Evolutionary conservation across 2,113 vertebrate species (phyloP), one percentile per base, ranked within the genome.

Genomic region (Neopipo cinnamomea): DNA sequence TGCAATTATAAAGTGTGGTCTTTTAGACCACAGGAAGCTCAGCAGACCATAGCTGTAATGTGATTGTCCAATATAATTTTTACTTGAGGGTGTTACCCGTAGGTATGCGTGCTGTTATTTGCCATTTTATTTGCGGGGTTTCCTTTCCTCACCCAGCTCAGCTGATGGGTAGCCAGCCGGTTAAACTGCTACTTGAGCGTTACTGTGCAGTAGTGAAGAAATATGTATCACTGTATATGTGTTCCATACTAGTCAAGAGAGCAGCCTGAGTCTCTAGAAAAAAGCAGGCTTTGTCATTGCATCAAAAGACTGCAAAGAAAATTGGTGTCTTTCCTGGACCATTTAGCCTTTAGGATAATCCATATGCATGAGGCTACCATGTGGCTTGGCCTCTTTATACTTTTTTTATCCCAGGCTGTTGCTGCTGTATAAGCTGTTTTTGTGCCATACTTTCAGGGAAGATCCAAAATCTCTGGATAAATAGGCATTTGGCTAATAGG

Each of bases 401-500:
- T 58, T 66, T 30, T 56, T 62, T 79, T 46, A 56, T 91, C 12
- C 3, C 46, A 82, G 74, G 19, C 28, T 85, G 28, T 73, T 91
- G 37, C 56, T 91, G 24, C 59, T 84, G 11, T 52, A 20, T 79
- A 78, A 93, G 65, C 86, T 77, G 55, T 62, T 33, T 89, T 79
- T 88, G 47, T 92, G 61, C 70, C 37, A n/a, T 63, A 39, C 37
- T 82, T 91, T 81, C 44, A 78, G 61, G 72, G 74, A 37, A 91
- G 85, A 71, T 89, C 37, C 46, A 56, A 31, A 92, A 73, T 88
- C 71, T 91, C 67, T 61, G 44, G 68, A 35, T 93, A 92, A 94
- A 79, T 42, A 83, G 52, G n/a, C 85, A 67, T 94, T 93, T 87
- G 63, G 46, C 58, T 93, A 73, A 85, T 61, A 91, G 55, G 75